A percentile compares a stretch with the other conserved stretches of the same genome.
Conservation (phyloP, 2,888 invertebrate species). For the Liopterus haemorrhoidalis region DNA sequence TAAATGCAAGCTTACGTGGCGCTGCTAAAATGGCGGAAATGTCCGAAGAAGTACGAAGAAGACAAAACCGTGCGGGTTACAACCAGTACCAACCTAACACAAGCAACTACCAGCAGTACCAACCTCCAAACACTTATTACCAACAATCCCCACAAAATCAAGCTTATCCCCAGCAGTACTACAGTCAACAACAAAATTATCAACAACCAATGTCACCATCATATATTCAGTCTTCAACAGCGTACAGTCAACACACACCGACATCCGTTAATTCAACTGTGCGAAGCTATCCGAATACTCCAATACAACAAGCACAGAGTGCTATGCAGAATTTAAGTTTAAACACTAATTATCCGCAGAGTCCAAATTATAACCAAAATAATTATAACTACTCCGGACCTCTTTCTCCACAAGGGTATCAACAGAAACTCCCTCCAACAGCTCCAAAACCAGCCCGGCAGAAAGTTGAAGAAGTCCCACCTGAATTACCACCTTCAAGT, state of each 20-base stretch:
- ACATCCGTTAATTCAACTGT: constrained; percentile 27
- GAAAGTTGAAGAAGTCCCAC: constrained; percentile 45
- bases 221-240: constrained; percentile 20
- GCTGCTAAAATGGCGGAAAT: constrained; percentile 72
- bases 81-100: constrained; percentile 27
- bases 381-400: constrained; percentile 39
- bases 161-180: constrained; percentile 33
- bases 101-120: constrained; percentile 30
- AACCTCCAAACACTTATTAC: constrained; percentile 36
- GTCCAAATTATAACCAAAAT: constrained; percentile 23
- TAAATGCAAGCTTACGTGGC: constrained; percentile 18
- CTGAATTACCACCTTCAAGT: constrained; percentile 63
- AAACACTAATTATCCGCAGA: constrained; percentile 18
- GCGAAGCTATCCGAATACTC: constrained; percentile 31
- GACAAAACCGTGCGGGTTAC: constrained; percentile 48
- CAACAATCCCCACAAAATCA: constrained; percentile 39
- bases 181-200: constrained; percentile 31
- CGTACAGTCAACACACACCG: constrained; percentile 36
- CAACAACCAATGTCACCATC: constrained; percentile 31
- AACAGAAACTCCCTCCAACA: constrained; percentile 49
- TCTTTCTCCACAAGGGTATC: constrained; percentile 44
- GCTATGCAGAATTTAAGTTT: constrained; percentile 19
- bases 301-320: constrained; percentile 29
- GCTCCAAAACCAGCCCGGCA: constrained; percentile 50
- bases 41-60: constrained; percentile 70